Evolutionary conservation across 1,140 invertebrate species (phyloP).

Genomic region (Platyura marginata): DNA sequence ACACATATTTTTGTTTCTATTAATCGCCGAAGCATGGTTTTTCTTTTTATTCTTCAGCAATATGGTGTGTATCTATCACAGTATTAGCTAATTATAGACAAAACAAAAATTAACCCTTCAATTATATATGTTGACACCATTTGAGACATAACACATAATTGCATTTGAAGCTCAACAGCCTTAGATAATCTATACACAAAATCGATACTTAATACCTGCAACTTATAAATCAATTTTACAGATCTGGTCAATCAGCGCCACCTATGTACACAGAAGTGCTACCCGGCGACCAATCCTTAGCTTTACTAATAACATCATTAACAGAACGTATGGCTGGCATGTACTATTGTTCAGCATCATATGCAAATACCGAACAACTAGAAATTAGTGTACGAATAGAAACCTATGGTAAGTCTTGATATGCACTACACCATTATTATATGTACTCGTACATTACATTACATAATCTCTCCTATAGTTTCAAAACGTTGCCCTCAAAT

Average conservation of each 20-base stretch:
- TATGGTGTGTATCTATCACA: background rate
- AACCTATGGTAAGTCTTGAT: constrained; percentile 46
- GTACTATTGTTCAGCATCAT: constrained; percentile 66
- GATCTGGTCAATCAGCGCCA: constrained; percentile 25
- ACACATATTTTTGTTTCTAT: too few relatives aligned
- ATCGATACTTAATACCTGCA: too few relatives aligned
- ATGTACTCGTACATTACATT: background rate
- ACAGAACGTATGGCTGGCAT: constrained; percentile 54
- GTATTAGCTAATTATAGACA: background rate
- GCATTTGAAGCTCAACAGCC: background rate
- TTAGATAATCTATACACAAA: too few relatives aligned
- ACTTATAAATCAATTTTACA: too few relatives aligned
- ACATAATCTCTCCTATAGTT: too few relatives aligned
- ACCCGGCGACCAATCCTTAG: constrained; percentile 35
- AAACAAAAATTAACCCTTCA: background rate
- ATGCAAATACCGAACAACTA: constrained; percentile 45
- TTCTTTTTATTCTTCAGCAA: background rate
- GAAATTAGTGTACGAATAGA: constrained; percentile 45
- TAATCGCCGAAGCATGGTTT: too few relatives aligned
- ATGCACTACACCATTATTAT: background rate
- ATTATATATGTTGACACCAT: background rate
- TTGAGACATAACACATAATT: background rate
- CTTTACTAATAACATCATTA: constrained; percentile 55
- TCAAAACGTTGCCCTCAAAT: too few relatives aligned
- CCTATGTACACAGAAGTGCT: constrained; percentile 44